A percentile compares a stretch with the other conserved stretches of the same genome.
phyloP scores from a whole-genome alignment of 1,140 invertebrate genomes.

The Bombus polaris region DNA sequence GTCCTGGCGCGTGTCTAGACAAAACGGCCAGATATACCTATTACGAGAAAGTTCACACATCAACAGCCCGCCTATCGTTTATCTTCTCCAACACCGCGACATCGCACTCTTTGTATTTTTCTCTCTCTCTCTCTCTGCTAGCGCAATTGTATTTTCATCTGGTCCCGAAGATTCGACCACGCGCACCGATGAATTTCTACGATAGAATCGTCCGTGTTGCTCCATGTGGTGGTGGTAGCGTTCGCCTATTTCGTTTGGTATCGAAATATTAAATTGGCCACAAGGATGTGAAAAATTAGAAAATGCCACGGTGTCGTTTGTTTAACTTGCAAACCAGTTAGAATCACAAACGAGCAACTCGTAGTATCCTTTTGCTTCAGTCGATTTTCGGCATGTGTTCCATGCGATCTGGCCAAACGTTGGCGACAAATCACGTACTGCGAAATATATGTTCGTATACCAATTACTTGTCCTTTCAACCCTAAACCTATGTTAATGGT shows the following conservation, averaged over 20 bases:
- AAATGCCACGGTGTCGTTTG: background rate
- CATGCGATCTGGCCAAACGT: background rate
- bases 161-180: background rate
- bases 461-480: constrained; percentile 53
- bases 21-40: constrained; percentile 36
- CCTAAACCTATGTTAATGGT: constrained; percentile 46
- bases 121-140: background rate
- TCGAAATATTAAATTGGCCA: background rate
- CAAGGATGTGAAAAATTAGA: too few species aligned
- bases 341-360: background rate
- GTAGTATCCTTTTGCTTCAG: constrained; percentile 4
- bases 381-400: constrained; percentile 27
- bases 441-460: constrained; percentile 45
- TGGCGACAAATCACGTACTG: constrained; percentile 21
- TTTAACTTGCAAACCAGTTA: background rate
- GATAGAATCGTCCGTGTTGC: background rate
- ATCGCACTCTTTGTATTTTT: background rate
- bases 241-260: background rate
- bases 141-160: background rate
- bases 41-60: constrained; percentile 20
- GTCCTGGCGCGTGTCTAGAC: constrained; percentile 6
- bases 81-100: background rate
- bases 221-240: too few species aligned
- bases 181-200: background rate
- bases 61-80: constrained; percentile 16